These are phyloP conservation scores for Drosophila virilis DNA, from an alignment of 1,140 invertebrate genomes.

Conservation along the genomic window DNA sequence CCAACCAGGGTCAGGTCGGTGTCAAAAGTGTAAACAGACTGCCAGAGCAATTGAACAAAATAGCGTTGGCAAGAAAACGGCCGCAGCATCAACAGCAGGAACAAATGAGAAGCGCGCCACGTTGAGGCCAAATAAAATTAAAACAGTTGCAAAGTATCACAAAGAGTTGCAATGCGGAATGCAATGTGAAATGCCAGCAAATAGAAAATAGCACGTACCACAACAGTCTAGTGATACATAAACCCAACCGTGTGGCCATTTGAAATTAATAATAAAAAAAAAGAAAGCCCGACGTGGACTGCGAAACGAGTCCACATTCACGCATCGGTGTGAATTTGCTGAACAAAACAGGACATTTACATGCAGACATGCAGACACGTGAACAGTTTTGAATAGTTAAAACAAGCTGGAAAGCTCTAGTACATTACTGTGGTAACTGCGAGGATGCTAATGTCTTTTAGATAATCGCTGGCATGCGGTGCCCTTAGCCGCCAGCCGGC, in stretches of 20 bases:
- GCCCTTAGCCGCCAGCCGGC: slow-evolving; percentile 33
- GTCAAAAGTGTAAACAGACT: slow-evolving; percentile 5
- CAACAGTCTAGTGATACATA: not conserved
- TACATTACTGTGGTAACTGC: slow-evolving; percentile 36
- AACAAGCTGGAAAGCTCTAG: slow-evolving; percentile 10
- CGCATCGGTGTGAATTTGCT: slow-evolving; percentile 41
- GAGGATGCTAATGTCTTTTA: slow-evolving; percentile 61
- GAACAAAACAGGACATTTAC: slow-evolving; percentile 38
- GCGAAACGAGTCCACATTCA: too few relatives aligned
- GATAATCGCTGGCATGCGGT: slow-evolving; percentile 60
- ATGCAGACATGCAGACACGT: slow-evolving; percentile 10
- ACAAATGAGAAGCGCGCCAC: not conserved
- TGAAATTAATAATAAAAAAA: slow-evolving; percentile 30
- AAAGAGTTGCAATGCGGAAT: slow-evolving; percentile 11
- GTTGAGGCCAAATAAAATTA: slow-evolving; percentile 18
- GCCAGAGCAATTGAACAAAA: slow-evolving; percentile 26
- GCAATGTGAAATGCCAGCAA: not conserved
- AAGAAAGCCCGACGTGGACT: not conserved
- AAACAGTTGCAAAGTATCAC: slow-evolving; percentile 7
- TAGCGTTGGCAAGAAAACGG: slow-evolving; percentile 17
- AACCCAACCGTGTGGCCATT: slow-evolving; percentile 2
- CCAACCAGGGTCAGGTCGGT: not conserved
- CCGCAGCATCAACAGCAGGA: not conserved
- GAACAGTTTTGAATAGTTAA: slow-evolving; percentile 5
- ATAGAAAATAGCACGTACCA: slow-evolving; percentile 11